Base-by-base conservation (phyloP, 2,113 vertebrate genomes). In the Petromus typicus region DNA sequence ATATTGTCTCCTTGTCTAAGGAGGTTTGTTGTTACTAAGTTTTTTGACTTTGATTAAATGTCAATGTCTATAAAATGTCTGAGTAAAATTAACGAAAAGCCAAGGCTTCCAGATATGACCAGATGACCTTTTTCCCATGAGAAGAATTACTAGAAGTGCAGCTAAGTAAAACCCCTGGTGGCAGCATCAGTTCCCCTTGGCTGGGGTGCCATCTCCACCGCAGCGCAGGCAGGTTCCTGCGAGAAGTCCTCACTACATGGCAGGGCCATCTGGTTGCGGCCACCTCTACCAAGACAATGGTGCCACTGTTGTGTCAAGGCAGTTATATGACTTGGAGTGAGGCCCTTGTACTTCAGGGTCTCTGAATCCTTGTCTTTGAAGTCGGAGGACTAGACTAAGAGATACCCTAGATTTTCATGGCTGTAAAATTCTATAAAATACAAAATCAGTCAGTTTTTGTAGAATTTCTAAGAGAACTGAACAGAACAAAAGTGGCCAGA, bases 11-110 rank as follows among this genome's bases (percentile, higher is more conserved):
- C n/a, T 91, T 90, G 63, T 84, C 89, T 32, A 54, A 59, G 76
- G 43, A 90, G 56, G 30, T 37, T 48, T 51, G 25, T 63, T 73
- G 7, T 37, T 48, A 30, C 59, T 83, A 69, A 45, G 37, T 84
- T 90, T 94, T 67, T 79, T 90, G 37, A 10, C 82, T 94, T 96
- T 91, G 61, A 90, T 85, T 78, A 78, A 48, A 71, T 61, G 45
- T 59, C 67, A 67, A 14, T 89, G 37, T 32, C 75, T 45, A 66
- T 23, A 85, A 86, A 94, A 83, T 34, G 76, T 80, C 7, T 78
- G 45, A 10, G 40, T 66, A 92, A 45, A 90, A 37, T 61, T 86
- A 87, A 27, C 86, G 73, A 86, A 88, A 92, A 79, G 27, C 17
- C n/a, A 80, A 59, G 56, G 45, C 30, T 87, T 56, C 22, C 66